Evolutionary conservation across 2,113 vertebrate genomes (phyloP).

Genomic region (cattle (Bos taurus)): DNA sequence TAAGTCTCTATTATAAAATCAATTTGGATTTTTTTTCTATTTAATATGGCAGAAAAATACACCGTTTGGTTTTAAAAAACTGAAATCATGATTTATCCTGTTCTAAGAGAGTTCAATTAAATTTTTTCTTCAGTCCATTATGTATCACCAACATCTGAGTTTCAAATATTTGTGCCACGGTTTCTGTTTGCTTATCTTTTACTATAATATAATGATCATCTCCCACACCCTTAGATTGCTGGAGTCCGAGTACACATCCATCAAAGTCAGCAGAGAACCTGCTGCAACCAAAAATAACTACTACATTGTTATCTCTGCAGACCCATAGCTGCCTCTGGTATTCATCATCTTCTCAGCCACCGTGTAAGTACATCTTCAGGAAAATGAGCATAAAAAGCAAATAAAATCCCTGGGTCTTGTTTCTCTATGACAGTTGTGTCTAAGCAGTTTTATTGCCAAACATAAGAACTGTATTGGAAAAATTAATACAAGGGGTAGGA

Average conservation of each 20-base stretch:
- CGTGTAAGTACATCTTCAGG: not conserved
- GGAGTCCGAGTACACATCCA: not conserved
- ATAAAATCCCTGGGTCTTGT: not conserved
- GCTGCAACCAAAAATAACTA: not conserved
- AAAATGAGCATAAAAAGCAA: not conserved
- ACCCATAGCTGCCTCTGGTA: not conserved
- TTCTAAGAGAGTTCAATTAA: not conserved
- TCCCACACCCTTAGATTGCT: not conserved
- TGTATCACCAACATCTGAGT: not conserved
- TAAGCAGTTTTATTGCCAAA: not conserved
- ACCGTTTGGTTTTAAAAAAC: not conserved
- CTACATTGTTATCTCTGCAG: not conserved
- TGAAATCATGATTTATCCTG: not conserved
- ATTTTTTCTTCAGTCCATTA: not conserved
- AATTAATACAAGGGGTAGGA: not conserved
- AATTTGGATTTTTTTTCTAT: not conserved
- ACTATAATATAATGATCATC: not conserved
- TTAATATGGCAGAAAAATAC: not conserved
- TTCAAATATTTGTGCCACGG: not conserved
- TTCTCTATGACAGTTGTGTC: not conserved
- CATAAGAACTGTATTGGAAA: not conserved
- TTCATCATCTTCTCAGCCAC: not conserved
- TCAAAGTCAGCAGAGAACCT: not conserved
- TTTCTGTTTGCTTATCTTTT: not conserved
- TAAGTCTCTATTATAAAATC: not conserved